Conservation (phyloP, 1,140 invertebrate species). For the Plectrocnemia conspersa region DNA sequence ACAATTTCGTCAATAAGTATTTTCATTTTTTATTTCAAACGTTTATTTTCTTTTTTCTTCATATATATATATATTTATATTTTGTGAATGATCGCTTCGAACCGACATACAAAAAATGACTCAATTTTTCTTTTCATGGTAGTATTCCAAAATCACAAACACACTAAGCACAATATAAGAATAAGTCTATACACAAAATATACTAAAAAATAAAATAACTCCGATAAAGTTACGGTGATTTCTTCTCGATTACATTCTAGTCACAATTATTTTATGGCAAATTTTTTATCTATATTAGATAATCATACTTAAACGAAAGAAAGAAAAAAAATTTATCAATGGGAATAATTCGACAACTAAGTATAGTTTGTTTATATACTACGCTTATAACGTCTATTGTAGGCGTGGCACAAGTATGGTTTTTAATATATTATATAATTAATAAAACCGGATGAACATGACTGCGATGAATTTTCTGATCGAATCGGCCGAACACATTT, state of each 20-base stretch:
- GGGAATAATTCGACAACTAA: constrained; percentile 22
- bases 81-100: constrained; percentile 14
- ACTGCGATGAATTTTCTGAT: no score
- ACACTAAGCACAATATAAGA: constrained; percentile 25
- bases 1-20: constrained; percentile 23
- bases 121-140: constrained; percentile 19
- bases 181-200: constrained; percentile 23
- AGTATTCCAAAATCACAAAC: constrained; percentile 22
- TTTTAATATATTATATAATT: no score
- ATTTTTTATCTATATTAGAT: constrained; percentile 7
- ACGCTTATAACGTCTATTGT: constrained; percentile 19
- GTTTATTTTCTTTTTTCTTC: no score
- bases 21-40: no score
- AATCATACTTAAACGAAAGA: constrained; percentile 9
- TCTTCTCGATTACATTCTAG: constrained; percentile 6
- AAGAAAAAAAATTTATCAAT: constrained; percentile 11
- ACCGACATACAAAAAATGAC: constrained; percentile 21
- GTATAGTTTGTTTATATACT: constrained; percentile 13
- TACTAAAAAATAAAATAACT: constrained; percentile 27
- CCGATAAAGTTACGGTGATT: constrained; percentile 14
- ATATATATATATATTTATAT: no score
- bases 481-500: no score
- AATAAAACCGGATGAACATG: no score
- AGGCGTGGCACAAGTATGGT: constrained; percentile 18
- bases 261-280: constrained; percentile 23